phyloP scores from a whole-genome alignment of 2,888 invertebrate genomes.

The Epinotia nisella region DNA sequence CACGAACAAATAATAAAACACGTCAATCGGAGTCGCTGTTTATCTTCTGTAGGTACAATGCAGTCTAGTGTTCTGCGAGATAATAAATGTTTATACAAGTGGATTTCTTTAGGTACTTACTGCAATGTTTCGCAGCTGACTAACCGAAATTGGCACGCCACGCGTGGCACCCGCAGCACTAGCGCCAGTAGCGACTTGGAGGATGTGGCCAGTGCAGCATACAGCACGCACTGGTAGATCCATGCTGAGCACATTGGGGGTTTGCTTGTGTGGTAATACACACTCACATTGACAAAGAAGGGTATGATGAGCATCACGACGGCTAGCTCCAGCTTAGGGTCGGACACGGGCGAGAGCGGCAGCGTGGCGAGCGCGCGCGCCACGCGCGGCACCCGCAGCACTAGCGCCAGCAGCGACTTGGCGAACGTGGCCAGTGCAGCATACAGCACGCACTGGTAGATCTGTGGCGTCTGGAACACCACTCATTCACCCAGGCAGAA shows the following conservation, averaged over 20 bases:
- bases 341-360: slow-evolving; percentile 89
- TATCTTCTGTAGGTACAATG: not conserved
- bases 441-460: too few relatives aligned
- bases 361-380: slow-evolving; percentile 87
- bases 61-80: not conserved
- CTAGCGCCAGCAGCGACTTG: too few relatives aligned
- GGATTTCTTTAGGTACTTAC: not conserved
- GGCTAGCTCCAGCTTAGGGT: slow-evolving; percentile 89
- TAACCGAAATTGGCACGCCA: slow-evolving; percentile 66
- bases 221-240: too few relatives aligned
- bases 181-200: too few relatives aligned
- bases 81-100: slow-evolving; percentile 31
- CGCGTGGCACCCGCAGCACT: slow-evolving; percentile 72
- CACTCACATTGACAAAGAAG: slow-evolving; percentile 93
- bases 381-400: slow-evolving; percentile 78
- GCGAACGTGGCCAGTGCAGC: too few relatives aligned
- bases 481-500: too few relatives aligned
- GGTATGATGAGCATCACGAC: slow-evolving; percentile 93
- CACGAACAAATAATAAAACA: slow-evolving; percentile 44
- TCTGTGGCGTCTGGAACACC: too few relatives aligned
- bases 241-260: too few relatives aligned
- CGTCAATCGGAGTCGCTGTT: not conserved
- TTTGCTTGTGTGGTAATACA: slow-evolving; percentile 50
- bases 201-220: too few relatives aligned
- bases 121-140: not conserved